Evolutionary conservation across 2,113 vertebrate species (phyloP), one percentile per base, ranked within the genome.

Genomic region (Sorex araneus): DNA sequence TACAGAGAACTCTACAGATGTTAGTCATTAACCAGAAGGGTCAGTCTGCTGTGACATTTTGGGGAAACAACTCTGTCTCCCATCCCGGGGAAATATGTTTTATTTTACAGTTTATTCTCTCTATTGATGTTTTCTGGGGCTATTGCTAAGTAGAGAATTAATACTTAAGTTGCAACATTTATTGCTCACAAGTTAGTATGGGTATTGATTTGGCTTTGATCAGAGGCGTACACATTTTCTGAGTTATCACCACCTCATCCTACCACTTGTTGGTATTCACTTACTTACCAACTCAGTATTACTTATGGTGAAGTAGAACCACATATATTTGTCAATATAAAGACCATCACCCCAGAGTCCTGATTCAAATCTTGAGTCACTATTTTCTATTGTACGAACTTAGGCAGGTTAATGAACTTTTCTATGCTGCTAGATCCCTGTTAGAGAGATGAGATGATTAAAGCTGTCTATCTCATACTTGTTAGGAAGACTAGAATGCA

Each of bases 1-100:
- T 77, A 54, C 36, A n/a, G 85, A 87, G 85, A 80, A 25, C 70
- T 23, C 4, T 45, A 81, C 90, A 92, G 78, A 85, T 87, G 69
- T 63, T 95, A 84, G 87, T 82, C 71, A 93, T 91, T 87, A 94
- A 23, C 1, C 64, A 36, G 36, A 54, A 32, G 7, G 40, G 93
- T 43, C 57, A 77, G 2, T 69, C 40, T 75, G 79, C n/a, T 76
- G 18, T 81, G 77, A 91, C 43, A 89, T 27, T 34, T 34, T 87
- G 60, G 82, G 81, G 82, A 93, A 95, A 88, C 19, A 91, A 60
- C 57, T 87, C 54, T 89, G 70, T 67, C 36, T 95, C 66, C 27
- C 82, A 83, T 93, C 67, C 36, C 64, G 80, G 54, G 36, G 78
- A 88, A 88, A 76, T 8, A 45, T 50, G 27, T 76, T 67, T 89